phyloP scores from a whole-genome alignment of 1,140 invertebrate species.

The Drosophila tani region DNA sequence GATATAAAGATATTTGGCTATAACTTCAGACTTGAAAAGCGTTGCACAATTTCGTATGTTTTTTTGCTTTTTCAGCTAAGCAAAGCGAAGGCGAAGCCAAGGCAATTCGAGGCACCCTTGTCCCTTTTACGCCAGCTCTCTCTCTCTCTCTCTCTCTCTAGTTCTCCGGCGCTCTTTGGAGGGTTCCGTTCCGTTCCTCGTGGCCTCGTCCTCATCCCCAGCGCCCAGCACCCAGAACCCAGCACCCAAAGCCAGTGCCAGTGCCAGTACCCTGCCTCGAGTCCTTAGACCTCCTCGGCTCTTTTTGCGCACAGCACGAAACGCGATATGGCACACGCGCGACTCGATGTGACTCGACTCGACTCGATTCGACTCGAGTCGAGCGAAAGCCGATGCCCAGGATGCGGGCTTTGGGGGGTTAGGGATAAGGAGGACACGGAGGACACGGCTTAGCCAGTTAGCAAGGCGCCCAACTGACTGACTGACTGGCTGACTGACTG shows the following conservation, averaged over 20 bases:
- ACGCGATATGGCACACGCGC: slow-evolving; percentile 67
- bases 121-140: slow-evolving; percentile 31
- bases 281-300: slow-evolving; percentile 51
- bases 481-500: slow-evolving; percentile 26
- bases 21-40: slow-evolving; percentile 47
- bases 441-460: slow-evolving; percentile 65
- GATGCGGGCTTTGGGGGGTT: background rate
- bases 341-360: slow-evolving; percentile 31
- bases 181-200: slow-evolving; percentile 19
- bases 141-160: background rate
- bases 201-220: slow-evolving; percentile 45
- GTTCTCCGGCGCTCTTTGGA: slow-evolving; percentile 2
- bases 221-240: slow-evolving; percentile 13
- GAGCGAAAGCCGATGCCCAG: slow-evolving; percentile 27
- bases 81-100: slow-evolving; percentile 47
- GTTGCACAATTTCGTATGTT: slow-evolving; percentile 47
- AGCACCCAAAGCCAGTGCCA: background rate
- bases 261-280: background rate
- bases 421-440: background rate
- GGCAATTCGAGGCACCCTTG: slow-evolving; percentile 52
- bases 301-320: slow-evolving; percentile 75
- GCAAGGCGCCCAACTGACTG: slow-evolving; percentile 62
- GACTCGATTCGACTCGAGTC: slow-evolving; percentile 14
- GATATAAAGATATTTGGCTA: background rate
- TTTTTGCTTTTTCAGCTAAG: slow-evolving; percentile 6